Base-by-base conservation (phyloP, 2,888 invertebrate species). In the Pachymerium ferrugineum region DNA sequence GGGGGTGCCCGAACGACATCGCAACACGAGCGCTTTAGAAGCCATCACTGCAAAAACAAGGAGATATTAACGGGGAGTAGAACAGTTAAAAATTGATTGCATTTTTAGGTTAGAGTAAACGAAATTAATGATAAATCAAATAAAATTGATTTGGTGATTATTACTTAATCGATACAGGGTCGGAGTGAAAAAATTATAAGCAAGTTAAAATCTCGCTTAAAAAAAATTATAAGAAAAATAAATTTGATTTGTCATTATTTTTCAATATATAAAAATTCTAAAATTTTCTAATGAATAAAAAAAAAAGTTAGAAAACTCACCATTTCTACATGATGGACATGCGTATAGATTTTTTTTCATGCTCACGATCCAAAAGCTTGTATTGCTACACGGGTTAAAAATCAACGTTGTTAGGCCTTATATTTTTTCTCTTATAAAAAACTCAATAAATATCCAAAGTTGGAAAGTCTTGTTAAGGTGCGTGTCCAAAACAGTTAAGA, bases 251-350 rank as follows among this genome's bases (percentile, higher is more conserved):
- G 16, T 3, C 12, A 38, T 38, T 38, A n/a, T n/a, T 3, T 38
- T 38, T 16, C 12, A 38, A 12, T 38, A 38, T 3, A 14, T 38
- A 3, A 38, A 3, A 38, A n/a, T 8, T 33, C 12, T 33, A 8
- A 33, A 8, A 33, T 33, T 33, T 8, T 8, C 33, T 33, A 33
- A 33, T 62, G 12, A 25, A 62, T 25, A 54, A 54, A 54, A 25
- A 54, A 14, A 54, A 22, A 22, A 54, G 54, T 28, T 62, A 69
- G 70, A 33, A 69, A 30, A 69, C 70, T 69, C 70, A 69, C 70
- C 70, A 69, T 69, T 69, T 33, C 70, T 33, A 69, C 70, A 69
- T 69, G 70, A 33, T 16, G 31, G 70, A 33, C 70, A 69, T 69
- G 70, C 70, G 30, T 33, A 69, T 31, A 33, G 31, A 69, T 69